Conservation (phyloP, 2,113 vertebrate genomes). For the Bos taurus region ARS-UCD2.0 NC_037334.1:9686501-9687000, state of each 20-base stretch:
- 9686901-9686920: background rate
- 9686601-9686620: background rate
- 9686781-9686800: background rate
- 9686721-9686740: background rate
- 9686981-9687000: fast-evolving
- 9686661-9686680: background rate
- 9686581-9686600: background rate
- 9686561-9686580: background rate
- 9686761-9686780: background rate
- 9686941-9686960: background rate
- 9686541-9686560: background rate
- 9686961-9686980: background rate
- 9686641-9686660: background rate
- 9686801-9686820: background rate
- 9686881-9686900: background rate
- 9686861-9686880: background rate
- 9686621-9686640: background rate
- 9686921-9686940: background rate
- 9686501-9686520: background rate
- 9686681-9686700: background rate
- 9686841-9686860: background rate
- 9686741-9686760: background rate
- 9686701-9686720: background rate
- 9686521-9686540: background rate
- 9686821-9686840: background rate